These are phyloP conservation scores for Phymanthus crucifer DNA, from an alignment of 92 coral and sea anemone species.

Conservation along the genomic window DNA sequence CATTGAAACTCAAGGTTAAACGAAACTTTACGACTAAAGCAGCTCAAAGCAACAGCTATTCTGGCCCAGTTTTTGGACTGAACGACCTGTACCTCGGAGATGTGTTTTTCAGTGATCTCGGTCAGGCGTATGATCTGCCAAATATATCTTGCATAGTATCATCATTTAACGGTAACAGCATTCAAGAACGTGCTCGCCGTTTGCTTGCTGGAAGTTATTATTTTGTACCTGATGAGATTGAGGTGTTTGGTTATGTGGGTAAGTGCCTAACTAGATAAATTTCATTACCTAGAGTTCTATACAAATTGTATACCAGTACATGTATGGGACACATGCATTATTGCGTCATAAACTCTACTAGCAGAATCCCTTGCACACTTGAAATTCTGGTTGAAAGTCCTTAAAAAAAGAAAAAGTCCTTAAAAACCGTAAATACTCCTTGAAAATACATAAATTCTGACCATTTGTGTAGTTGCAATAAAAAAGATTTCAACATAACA, in stretches of 20 bases:
- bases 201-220: slow-evolving; percentile 49
- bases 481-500: too few relatives aligned
- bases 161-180: not conserved
- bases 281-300: too few relatives aligned
- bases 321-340: too few relatives aligned
- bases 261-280: too few relatives aligned
- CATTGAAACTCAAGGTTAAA: slow-evolving; percentile 57
- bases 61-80: slow-evolving; percentile 68
- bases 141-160: slow-evolving; percentile 13
- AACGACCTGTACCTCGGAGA: slow-evolving; percentile 52
- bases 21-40: slow-evolving; percentile 29
- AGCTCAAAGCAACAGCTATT: slow-evolving; percentile 5
- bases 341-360: too few relatives aligned
- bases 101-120: slow-evolving; percentile 44
- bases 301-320: too few relatives aligned
- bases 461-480: too few relatives aligned
- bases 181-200: slow-evolving; percentile 18
- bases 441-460: too few relatives aligned
- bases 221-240: slow-evolving; percentile 59
- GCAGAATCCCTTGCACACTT: too few relatives aligned
- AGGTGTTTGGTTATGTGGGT: slow-evolving; percentile 59
- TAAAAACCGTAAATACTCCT: too few relatives aligned
- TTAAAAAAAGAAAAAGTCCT: too few relatives aligned
- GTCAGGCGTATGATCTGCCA: slow-evolving; percentile 41
- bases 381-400: too few relatives aligned